Evolutionary conservation across 2,113 vertebrate genomes (phyloP).

Genomic region (Boleophthalmus pectinirostris): DNA sequence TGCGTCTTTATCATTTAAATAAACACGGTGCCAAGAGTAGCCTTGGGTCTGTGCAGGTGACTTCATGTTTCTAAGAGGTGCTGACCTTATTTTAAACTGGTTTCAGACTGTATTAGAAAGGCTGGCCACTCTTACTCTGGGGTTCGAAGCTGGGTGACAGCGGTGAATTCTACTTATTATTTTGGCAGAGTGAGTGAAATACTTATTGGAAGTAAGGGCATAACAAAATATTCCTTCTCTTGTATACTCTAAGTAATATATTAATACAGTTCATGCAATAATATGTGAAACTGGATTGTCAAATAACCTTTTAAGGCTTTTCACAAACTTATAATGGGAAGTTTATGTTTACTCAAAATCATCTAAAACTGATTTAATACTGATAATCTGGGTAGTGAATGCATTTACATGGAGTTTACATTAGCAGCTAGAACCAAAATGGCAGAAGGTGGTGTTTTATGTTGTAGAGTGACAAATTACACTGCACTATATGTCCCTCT

Average conservation of each 20-base stretch:
- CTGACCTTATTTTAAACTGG: conserved; percentile 4
- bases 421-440: too few species aligned
- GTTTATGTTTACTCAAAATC: too few species aligned
- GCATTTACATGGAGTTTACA: too few species aligned
- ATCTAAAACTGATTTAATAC: too few species aligned
- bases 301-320: too few species aligned
- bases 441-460: too few species aligned
- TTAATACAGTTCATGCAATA: too few species aligned
- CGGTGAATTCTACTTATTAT: background rate
- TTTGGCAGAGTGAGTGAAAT: background rate
- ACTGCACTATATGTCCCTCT: too few species aligned
- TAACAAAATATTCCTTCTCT: background rate
- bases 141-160: background rate
- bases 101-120: conserved; percentile 24
- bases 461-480: background rate
- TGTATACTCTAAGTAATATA: too few species aligned
- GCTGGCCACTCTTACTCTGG: background rate
- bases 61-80: conserved; percentile 23
- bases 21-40: conserved; percentile 1
- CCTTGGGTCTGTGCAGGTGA: conserved; percentile 14
- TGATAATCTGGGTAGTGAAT: too few species aligned
- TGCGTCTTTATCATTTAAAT: conserved; percentile 20
- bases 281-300: too few species aligned
- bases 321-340: too few species aligned
- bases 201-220: background rate